Percentiles rank a stretch among this genome's conserved stretches.
Evolutionary conservation across 1,140 invertebrate species (phyloP).

Genomic region (Drosophila bifasciata): DNA sequence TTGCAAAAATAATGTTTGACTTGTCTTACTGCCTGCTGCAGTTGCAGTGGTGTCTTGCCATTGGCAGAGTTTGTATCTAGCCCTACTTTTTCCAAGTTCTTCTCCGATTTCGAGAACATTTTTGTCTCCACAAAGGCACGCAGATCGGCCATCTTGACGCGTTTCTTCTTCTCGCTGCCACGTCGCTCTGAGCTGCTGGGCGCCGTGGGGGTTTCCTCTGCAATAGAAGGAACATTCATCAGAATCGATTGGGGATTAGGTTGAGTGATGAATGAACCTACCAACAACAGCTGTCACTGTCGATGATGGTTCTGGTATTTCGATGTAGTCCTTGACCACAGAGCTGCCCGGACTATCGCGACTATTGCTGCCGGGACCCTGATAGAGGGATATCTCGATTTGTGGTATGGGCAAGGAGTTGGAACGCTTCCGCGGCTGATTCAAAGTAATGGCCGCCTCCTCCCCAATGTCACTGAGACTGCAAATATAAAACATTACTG

Average conservation of each 20-base stretch:
- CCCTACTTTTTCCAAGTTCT: conserved; percentile 94
- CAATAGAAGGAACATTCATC: neutral
- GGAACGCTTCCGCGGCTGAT: conserved; percentile 91
- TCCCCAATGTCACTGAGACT: conserved; percentile 93
- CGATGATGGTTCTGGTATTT: conserved; percentile 87
- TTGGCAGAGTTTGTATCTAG: conserved; percentile 88
- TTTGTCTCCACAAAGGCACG: conserved; percentile 96
- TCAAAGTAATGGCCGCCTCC: conserved; percentile 89
- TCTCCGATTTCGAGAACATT: conserved; percentile 95
- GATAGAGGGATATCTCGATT: conserved; percentile 94
- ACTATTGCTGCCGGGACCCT: conserved; percentile 89
- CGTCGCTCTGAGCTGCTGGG: conserved; percentile 86
- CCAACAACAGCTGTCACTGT: conserved; percentile 62
- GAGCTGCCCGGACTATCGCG: conserved; percentile 85
- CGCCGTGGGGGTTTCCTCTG: conserved; percentile 85
- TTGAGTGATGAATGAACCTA: conserved; percentile 22
- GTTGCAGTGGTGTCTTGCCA: conserved; percentile 80
- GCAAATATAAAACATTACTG: too few species aligned
- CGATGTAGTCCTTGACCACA: conserved; percentile 89
- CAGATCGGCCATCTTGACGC: conserved; percentile 95
- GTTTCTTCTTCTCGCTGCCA: conserved; percentile 92
- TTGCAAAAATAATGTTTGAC: conserved; percentile 51
- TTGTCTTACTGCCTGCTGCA: conserved; percentile 83
- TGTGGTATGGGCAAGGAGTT: conserved; percentile 97
- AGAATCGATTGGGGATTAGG: too few species aligned